phyloP scores from a whole-genome alignment of 2,113 vertebrate genomes.

The Phylloscopus trochilus region DNA sequence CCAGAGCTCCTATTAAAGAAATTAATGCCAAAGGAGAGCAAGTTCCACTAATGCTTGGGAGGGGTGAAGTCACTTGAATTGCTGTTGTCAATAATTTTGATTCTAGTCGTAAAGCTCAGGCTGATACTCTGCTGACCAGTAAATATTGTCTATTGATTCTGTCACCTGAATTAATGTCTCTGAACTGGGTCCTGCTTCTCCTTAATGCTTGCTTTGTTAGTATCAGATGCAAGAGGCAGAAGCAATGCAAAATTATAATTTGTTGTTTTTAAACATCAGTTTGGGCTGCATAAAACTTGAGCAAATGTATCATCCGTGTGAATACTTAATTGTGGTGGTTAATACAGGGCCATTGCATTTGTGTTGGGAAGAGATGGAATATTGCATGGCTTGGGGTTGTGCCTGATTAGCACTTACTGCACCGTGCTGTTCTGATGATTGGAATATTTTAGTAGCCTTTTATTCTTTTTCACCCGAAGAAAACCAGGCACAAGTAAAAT shows the following conservation, averaged over 20 bases:
- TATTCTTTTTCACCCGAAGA: constrained; percentile 12
- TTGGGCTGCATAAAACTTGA: background rate
- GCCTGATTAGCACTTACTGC: background rate
- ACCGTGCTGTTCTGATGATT: background rate
- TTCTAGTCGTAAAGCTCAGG: background rate
- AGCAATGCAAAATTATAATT: background rate
- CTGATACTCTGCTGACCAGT: constrained; percentile 5
- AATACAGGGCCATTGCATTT: background rate
- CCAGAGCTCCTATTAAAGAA: background rate
- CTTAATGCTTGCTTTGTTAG: background rate
- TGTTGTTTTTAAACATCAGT: background rate
- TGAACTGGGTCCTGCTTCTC: background rate
- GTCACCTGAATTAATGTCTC: background rate
- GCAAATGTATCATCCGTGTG: background rate
- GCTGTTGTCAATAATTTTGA: background rate
- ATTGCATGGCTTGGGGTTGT: background rate
- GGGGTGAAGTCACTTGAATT: background rate
- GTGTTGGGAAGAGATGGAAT: background rate
- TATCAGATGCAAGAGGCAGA: background rate
- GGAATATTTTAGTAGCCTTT: constrained; percentile 36
- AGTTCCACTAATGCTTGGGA: background rate
- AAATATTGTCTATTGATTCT: constrained; percentile 26
- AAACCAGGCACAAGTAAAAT: constrained; percentile 43
- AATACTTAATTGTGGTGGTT: background rate
- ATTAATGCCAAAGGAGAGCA: background rate